Conservation (phyloP, 1,140 invertebrate genomes). For the Brachionus rotundiformis region DNA sequence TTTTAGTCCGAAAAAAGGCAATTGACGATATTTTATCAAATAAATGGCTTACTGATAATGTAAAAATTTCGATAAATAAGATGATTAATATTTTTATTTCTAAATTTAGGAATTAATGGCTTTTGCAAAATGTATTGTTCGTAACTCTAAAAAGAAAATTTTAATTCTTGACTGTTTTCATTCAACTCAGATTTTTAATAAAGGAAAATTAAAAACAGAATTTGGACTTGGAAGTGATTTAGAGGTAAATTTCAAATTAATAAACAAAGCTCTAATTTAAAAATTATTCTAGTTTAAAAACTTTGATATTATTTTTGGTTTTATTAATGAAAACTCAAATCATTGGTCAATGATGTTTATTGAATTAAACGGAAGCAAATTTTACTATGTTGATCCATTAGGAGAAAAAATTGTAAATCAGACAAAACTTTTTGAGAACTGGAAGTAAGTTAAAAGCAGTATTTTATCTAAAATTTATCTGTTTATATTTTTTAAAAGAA, state of each 20-base stretch:
- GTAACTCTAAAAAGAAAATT: too few relatives aligned
- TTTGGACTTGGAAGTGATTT: not conserved
- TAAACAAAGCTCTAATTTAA: not conserved
- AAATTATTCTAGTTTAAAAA: not conserved
- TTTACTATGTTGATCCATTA: not conserved
- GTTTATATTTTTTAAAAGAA: not conserved
- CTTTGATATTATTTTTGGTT: not conserved
- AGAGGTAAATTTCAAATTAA: not conserved
- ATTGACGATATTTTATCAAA: too few relatives aligned
- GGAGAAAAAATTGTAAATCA: not conserved
- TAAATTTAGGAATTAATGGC: too few relatives aligned
- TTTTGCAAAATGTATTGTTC: too few relatives aligned
- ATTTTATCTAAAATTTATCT: not conserved
- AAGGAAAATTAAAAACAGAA: too few relatives aligned
- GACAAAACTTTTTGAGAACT: not conserved
- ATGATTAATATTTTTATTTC: too few relatives aligned
- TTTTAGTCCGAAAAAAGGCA: too few relatives aligned
- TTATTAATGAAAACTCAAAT: not conserved
- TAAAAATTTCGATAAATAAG: too few relatives aligned
- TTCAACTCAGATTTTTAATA: too few relatives aligned
- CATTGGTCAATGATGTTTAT: not conserved
- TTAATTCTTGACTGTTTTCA: too few relatives aligned
- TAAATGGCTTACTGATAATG: too few relatives aligned
- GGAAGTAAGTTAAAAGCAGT: not conserved
- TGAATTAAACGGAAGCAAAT: not conserved